Evolutionary conservation across 2,113 vertebrate genomes (phyloP).

Genomic region (Microcebus lehilahytsara): DNA sequence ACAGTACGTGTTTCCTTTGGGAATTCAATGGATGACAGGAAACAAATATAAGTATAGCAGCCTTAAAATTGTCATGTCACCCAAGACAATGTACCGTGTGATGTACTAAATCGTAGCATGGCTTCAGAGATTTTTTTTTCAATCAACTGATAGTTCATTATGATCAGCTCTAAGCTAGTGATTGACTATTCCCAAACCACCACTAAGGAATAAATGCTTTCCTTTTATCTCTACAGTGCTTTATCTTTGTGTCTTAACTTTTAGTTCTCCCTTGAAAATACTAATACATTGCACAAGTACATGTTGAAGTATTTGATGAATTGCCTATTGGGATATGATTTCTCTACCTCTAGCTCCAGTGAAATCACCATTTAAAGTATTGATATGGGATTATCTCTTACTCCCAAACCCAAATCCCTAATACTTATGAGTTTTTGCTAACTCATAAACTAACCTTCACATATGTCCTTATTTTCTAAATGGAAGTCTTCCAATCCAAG

Average conservation of each 20-base stretch:
- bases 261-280: slow-evolving; percentile 56
- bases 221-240: slow-evolving; percentile 47
- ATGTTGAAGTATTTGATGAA: slow-evolving; percentile 33
- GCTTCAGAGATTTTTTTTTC: slow-evolving; percentile 41
- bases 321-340: background rate
- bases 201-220: background rate
- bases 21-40: slow-evolving; percentile 24
- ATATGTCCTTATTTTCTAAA: background rate
- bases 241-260: slow-evolving; percentile 60
- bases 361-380: background rate
- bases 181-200: slow-evolving; percentile 53
- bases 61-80: slow-evolving; percentile 54
- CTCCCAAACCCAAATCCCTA: background rate
- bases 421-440: background rate
- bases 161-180: slow-evolving; percentile 30
- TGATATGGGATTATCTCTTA: background rate
- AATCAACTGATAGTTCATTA: slow-evolving; percentile 6
- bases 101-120: slow-evolving; percentile 46
- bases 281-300: background rate
- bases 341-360: background rate
- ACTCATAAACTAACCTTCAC: background rate
- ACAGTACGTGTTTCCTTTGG: slow-evolving; percentile 18
- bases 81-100: slow-evolving; percentile 46
- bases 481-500: background rate
- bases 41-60: background rate